Evolutionary conservation across 2,888 invertebrate genomes (phyloP), one percentile per base, ranked within the genome.

Genomic region (Ectropis crepuscularia): DNA sequence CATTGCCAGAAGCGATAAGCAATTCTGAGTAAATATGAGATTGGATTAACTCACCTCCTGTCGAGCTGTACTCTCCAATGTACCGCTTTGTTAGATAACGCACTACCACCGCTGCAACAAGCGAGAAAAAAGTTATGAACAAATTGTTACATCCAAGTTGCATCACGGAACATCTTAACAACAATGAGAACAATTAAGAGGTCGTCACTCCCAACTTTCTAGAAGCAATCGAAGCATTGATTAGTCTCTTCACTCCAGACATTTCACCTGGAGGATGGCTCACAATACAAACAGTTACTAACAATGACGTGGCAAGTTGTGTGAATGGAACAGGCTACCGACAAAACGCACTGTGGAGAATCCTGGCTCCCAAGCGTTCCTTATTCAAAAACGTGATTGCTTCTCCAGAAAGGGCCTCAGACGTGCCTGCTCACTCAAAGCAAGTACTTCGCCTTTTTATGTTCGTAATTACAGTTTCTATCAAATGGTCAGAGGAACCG

Each of bases 61-160:
- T 96, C 67, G 96, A 96, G 89, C 96, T 96, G 92, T 96, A 96
- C 93, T 96, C 96, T 74, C 96, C 96, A 80, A 96, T 96, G 86
- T 96, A 96, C 77, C 96, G 93, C 89, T 96, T 96, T 69, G 96
- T 96, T 78, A 96, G 92, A 89, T 96, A 96, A 80, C 96, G 95
- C 81, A 96, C 96, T 72, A 96, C 96, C 79, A 96, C 96, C 81
- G 96, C 96, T 96, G 95, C 74, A 96, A 96, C 89, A 93, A 89
- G 85, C 79, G 45, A 53, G 45, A 63, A 77, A 83, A 82, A 78
- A 66, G 57, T 68, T 61, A 49, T 69, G 54, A 66, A 76, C 61
- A 74, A 77, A 64, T 74, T 74, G 69, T 74, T 64, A 60, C 55
- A 64, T 55, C 48, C 38, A 39, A 55, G 47, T 65, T 74, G 74